Conservation (phyloP, 2,113 vertebrate species). For the Sinocyclocheilus rhinocerous region DNA sequence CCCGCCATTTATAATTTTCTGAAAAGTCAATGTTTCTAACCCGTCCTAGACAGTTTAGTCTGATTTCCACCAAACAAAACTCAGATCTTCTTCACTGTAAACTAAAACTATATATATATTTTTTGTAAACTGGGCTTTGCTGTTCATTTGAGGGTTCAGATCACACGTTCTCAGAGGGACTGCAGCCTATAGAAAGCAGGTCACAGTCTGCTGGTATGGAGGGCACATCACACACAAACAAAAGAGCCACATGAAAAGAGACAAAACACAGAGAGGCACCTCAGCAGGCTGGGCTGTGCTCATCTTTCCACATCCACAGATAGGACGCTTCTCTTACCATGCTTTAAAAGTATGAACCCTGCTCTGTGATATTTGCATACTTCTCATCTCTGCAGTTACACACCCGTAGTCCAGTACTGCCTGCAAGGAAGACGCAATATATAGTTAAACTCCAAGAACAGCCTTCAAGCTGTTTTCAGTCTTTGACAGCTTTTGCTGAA, state of each 20-base stretch:
- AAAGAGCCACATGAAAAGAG: slow-evolving; percentile 46
- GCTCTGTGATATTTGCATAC: neutral
- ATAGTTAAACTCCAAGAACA: neutral
- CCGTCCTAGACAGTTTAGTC: too few species aligned
- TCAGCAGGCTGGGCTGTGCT: neutral
- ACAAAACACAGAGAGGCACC: slow-evolving; percentile 3
- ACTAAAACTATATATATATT: too few species aligned
- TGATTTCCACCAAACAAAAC: too few species aligned
- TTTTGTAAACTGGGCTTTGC: neutral
- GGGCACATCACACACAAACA: slow-evolving; percentile 28
- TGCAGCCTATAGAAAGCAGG: slow-evolving; percentile 16
- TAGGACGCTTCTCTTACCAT: neutral
- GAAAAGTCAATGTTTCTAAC: too few species aligned
- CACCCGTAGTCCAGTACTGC: slow-evolving; percentile 2
- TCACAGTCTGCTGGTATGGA: slow-evolving; percentile 39
- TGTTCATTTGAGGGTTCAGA: slow-evolving; percentile 17
- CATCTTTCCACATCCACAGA: neutral
- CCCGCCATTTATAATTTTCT: too few species aligned
- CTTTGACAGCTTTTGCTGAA: neutral
- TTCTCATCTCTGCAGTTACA: slow-evolving; percentile 2
- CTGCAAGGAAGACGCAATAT: neutral
- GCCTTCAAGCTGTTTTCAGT: neutral
- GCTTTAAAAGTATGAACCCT: slow-evolving; percentile 1
- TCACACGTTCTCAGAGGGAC: slow-evolving; percentile 16
- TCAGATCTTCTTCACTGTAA: too few species aligned